Percentiles rank a stretch among this genome's conserved stretches.
These are phyloP conservation scores for Vireo griseus DNA, from an alignment of 2,797 vertebrate species.

Conservation along the genomic window DNA sequence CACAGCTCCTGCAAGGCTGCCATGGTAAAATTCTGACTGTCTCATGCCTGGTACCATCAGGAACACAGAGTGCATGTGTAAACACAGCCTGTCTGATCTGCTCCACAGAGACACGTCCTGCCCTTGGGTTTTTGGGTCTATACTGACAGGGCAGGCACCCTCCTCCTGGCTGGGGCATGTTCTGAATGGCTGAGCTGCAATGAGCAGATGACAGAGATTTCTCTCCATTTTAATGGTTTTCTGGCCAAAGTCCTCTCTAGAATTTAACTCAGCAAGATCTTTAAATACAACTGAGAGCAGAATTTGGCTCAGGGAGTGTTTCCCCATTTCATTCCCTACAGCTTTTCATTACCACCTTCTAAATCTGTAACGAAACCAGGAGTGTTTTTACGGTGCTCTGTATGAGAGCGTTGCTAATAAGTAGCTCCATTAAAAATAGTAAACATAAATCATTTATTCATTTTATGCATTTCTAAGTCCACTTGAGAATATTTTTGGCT, in stretches of 20 bases:
- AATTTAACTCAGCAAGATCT: background rate
- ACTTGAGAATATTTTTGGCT: constrained; percentile 51
- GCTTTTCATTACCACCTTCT: constrained; percentile 49
- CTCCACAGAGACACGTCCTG: background rate
- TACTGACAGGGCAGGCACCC: background rate
- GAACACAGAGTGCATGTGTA: fast-evolving
- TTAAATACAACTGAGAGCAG: constrained; percentile 24
- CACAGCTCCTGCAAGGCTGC: background rate
- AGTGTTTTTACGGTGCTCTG: background rate
- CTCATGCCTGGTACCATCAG: background rate
- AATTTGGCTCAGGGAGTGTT: background rate
- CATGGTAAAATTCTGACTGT: background rate
- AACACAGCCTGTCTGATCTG: background rate
- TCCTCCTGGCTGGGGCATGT: background rate
- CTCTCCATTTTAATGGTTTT: background rate
- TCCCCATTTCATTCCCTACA: background rate
- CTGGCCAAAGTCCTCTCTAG: background rate
- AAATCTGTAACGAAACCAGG: constrained; percentile 5
- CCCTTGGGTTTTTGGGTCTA: background rate
- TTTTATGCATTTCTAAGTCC: constrained; percentile 57
- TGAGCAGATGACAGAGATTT: background rate
- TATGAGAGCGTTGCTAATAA: constrained; percentile 8
- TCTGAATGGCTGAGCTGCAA: background rate
- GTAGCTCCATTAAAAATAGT: constrained; percentile 56
- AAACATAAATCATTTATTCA: constrained; percentile 62